phyloP scores from a whole-genome alignment of 2,113 vertebrate genomes.

The Albula goreensis region DNA sequence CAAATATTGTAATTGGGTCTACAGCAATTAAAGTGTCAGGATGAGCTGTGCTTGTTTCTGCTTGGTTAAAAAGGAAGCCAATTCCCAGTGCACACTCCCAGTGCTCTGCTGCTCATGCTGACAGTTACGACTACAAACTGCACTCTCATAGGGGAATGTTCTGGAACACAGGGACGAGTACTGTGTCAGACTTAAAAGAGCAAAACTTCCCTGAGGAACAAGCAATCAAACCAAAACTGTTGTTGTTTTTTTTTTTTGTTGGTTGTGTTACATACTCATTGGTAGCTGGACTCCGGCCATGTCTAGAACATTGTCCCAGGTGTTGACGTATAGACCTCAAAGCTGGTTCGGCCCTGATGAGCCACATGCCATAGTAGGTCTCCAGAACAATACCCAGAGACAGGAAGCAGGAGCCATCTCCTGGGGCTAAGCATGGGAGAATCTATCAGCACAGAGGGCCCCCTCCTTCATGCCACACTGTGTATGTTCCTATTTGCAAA shows the following conservation, averaged over 20 bases:
- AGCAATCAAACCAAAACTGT: background rate
- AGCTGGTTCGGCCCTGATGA: background rate
- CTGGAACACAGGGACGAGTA: background rate
- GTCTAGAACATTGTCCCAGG: background rate
- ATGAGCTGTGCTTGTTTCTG: background rate
- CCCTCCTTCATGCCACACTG: background rate
- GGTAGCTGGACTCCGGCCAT: background rate
- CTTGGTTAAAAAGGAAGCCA: background rate
- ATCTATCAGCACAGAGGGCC: background rate
- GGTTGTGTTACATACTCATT: background rate
- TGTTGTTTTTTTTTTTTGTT: background rate
- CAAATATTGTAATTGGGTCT: background rate
- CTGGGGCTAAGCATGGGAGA: background rate
- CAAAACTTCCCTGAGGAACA: background rate
- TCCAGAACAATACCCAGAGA: background rate
- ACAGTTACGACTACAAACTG: background rate
- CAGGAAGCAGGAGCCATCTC: background rate
- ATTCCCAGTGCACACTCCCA: background rate
- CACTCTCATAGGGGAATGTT: background rate
- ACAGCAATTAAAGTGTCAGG: background rate
- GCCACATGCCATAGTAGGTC: background rate
- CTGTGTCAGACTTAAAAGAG: background rate
- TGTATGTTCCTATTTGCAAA: slow-evolving; percentile 5
- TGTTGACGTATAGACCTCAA: background rate
- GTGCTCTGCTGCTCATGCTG: background rate